Percentiles rank a stretch among this genome's conserved stretches.
phyloP scores from a whole-genome alignment of 1,140 invertebrate genomes.

The Micrasema longulum region DNA sequence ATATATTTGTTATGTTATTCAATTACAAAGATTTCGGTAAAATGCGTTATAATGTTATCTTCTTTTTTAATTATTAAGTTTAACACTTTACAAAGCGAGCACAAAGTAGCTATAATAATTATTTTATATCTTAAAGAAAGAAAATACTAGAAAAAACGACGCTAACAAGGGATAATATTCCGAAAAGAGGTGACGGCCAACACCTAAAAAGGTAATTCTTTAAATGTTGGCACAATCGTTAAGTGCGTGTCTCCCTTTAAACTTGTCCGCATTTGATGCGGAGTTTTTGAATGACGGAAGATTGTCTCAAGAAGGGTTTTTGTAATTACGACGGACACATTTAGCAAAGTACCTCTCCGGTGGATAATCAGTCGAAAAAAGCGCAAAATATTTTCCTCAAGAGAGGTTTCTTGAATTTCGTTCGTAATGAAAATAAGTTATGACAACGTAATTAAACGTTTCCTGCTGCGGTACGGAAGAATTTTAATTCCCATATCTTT shows the following conservation, averaged over 20 bases:
- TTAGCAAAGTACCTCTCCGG: constrained; percentile 30
- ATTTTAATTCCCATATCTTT: constrained; percentile 6
- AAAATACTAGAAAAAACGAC: too few species aligned
- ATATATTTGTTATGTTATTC: too few species aligned
- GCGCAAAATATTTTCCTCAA: constrained; percentile 18
- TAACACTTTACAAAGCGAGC: too few species aligned
- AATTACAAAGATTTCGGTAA: too few species aligned
- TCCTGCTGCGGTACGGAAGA: constrained; percentile 14
- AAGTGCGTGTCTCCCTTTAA: constrained; percentile 34
- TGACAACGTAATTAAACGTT: constrained; percentile 38
- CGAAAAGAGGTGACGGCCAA: neutral
- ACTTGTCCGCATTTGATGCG: neutral
- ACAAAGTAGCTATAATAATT: too few species aligned
- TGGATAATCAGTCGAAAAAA: constrained; percentile 29
- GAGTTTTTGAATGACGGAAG: constrained; percentile 32
- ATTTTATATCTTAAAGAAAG: too few species aligned
- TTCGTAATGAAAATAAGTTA: constrained; percentile 38
- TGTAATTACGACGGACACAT: constrained; percentile 26
- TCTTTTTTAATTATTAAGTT: too few species aligned
- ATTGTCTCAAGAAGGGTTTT: constrained; percentile 31
- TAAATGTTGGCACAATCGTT: constrained; percentile 8
- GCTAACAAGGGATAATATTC: too few species aligned
- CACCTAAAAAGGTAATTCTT: constrained; percentile 8
- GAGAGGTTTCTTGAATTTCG: constrained; percentile 8
- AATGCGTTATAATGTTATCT: too few species aligned